Evolutionary conservation across 2,888 invertebrate genomes (phyloP).

Genomic region (Lapara coniferarum): DNA sequence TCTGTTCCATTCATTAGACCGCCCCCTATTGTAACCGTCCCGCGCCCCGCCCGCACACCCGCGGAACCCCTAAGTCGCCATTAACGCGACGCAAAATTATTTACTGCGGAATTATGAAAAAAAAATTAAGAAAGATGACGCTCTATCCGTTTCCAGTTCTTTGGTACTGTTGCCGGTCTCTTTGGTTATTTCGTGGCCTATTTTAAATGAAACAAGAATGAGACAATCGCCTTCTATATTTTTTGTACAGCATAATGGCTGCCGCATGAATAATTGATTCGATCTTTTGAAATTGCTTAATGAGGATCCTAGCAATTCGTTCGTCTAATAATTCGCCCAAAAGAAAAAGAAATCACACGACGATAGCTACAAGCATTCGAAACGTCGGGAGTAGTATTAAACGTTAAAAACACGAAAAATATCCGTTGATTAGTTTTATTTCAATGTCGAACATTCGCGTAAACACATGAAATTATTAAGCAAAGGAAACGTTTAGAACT

Average conservation of each 20-base stretch:
- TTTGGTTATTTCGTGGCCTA: background rate
- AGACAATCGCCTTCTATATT: background rate
- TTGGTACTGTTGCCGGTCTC: background rate
- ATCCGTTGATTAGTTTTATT: too few relatives aligned
- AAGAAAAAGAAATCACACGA: too few relatives aligned
- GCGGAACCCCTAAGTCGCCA: constrained; percentile 38
- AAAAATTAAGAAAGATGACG: constrained; percentile 66
- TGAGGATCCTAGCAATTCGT: too few relatives aligned
- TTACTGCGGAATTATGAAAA: constrained; percentile 73
- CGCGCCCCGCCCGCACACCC: constrained; percentile 34
- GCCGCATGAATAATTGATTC: too few relatives aligned
- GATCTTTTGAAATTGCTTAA: too few relatives aligned
- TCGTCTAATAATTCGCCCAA: too few relatives aligned
- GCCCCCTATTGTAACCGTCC: constrained; percentile 31
- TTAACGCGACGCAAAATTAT: constrained; percentile 65
- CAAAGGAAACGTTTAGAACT: too few relatives aligned
- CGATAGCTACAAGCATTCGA: too few relatives aligned
- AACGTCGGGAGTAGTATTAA: too few relatives aligned
- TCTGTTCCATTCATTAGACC: constrained; percentile 71
- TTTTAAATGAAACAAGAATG: background rate
- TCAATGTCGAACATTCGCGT: too few relatives aligned
- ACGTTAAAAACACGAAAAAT: too few relatives aligned
- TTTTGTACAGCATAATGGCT: background rate
- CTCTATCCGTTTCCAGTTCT: constrained; percentile 65
- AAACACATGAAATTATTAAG: too few relatives aligned